Base-by-base conservation (phyloP, 2,888 invertebrate species). In the Lepeophtheirus nordmannii region DNA sequence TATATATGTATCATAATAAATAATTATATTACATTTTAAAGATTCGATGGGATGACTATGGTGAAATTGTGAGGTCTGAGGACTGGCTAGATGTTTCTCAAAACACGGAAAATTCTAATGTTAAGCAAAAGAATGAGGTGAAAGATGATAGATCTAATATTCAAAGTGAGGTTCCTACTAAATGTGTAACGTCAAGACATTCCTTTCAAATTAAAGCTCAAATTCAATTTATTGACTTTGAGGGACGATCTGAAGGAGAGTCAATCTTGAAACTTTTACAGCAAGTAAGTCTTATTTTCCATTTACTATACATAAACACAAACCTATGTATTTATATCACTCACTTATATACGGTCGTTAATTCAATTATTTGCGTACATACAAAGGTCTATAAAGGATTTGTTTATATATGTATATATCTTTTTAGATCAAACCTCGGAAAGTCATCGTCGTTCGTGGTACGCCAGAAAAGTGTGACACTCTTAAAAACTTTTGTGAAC, bases 181-280 rank as follows among this genome's bases (percentile, higher is more conserved):
- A 96, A 76, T 92, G 93, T 73, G 80, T 91, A 2, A 80, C 82
- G 11, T 80, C 84, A 37, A 82, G 82, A 9, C 83, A 88, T 7
- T 83, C 83, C 0, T 82, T 94, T 59, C 81, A 84, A 69, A 82
- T 96, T 0, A 85, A 85, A 71, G 92, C 92, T 2, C 85, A 85
- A 72, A 83, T 97, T 10, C 86, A 88, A 71, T 96, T 89, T 73
- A 96, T 98, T 68, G 98, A 98, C 77, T 89, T 98, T 74, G 97
- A 99, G 74, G 98, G 98, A 0, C 81, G 80, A 10, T 80, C 80
- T 1, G 83, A 83, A 71, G 81, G 81, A 10, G 81, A 82, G 69
- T 80, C 81, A 10, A 77, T 82, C 68, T 78, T 78, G 70, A 86
- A 92, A 71, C 86, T 94, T 61, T 78, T 94, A 8, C 81, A 85